Evolutionary conservation across 2,113 vertebrate species (phyloP).

Genomic region (Nannospalax galili): DNA sequence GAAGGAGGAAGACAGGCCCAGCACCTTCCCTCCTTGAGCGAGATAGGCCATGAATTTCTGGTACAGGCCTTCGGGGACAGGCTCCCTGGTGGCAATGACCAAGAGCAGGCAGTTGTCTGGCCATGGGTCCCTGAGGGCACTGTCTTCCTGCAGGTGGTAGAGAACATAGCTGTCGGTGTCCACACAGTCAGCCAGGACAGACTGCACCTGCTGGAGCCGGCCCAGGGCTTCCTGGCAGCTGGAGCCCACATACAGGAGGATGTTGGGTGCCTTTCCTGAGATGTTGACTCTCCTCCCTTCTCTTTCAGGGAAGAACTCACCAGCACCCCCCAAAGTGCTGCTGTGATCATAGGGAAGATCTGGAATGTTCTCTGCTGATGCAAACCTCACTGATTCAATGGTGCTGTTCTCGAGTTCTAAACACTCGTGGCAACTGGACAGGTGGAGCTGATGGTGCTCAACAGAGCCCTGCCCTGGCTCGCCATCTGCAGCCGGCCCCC

Average conservation of each 20-base stretch:
- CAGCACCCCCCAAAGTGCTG: slow-evolving; percentile 59
- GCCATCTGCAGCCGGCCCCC: not conserved
- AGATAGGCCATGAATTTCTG: slow-evolving; percentile 90
- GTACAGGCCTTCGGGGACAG: slow-evolving; percentile 83
- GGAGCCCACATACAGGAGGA: slow-evolving; percentile 91
- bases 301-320: not conserved
- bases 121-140: slow-evolving; percentile 92
- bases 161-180: slow-evolving; percentile 88
- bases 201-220: slow-evolving; percentile 83
- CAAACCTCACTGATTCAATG: slow-evolving; percentile 93
- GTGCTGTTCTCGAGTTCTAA: slow-evolving; percentile 95
- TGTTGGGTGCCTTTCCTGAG: slow-evolving; percentile 90
- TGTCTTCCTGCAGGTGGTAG: slow-evolving; percentile 89
- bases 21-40: slow-evolving; percentile 90
- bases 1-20: slow-evolving; percentile 90
- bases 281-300: slow-evolving; percentile 68
- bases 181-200: slow-evolving; percentile 88
- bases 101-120: slow-evolving; percentile 90
- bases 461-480: slow-evolving; percentile 8
- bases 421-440: slow-evolving; percentile 95
- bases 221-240: slow-evolving; percentile 64
- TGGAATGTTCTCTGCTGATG: slow-evolving; percentile 93
- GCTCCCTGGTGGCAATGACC: slow-evolving; percentile 87
- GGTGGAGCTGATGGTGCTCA: slow-evolving; percentile 89
- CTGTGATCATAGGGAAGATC: slow-evolving; percentile 88